phyloP scores from a whole-genome alignment of 2,797 vertebrate species.

The Valencia hispanica region DNA sequence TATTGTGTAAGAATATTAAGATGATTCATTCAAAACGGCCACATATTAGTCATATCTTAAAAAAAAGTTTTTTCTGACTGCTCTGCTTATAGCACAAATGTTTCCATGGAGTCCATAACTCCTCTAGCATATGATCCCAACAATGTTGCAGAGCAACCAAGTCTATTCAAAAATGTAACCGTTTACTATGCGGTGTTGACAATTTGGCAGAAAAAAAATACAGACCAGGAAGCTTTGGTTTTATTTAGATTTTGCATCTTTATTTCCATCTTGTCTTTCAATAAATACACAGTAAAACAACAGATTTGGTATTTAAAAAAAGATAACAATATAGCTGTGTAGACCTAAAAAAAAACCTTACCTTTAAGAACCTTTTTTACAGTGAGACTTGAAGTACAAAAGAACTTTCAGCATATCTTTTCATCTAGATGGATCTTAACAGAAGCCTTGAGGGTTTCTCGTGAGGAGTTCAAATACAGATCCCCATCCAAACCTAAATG shows the following conservation, averaged over 20 bases:
- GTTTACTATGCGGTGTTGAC: constrained; percentile 14
- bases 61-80: not conserved
- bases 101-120: not conserved
- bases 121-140: not conserved
- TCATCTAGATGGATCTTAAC: constrained; percentile 39
- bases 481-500: constrained; percentile 69
- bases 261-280: constrained; percentile 30
- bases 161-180: not conserved
- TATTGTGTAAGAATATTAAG: not conserved
- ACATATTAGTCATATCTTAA: not conserved
- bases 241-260: constrained; percentile 48
- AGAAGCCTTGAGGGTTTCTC: constrained; percentile 45
- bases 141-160: not conserved
- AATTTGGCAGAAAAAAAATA: constrained; percentile 9
- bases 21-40: not conserved
- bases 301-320: constrained; percentile 33
- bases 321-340: constrained; percentile 39
- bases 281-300: constrained; percentile 71
- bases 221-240: constrained; percentile 25
- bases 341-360: constrained; percentile 7
- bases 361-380: constrained; percentile 28
- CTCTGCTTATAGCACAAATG: not conserved
- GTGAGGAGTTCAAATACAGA: constrained; percentile 46
- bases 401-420: constrained; percentile 38
- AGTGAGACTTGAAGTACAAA: constrained; percentile 34